Evolutionary conservation across 2,888 invertebrate species (phyloP).

Genomic region (Platycnemis pennipes): DNA sequence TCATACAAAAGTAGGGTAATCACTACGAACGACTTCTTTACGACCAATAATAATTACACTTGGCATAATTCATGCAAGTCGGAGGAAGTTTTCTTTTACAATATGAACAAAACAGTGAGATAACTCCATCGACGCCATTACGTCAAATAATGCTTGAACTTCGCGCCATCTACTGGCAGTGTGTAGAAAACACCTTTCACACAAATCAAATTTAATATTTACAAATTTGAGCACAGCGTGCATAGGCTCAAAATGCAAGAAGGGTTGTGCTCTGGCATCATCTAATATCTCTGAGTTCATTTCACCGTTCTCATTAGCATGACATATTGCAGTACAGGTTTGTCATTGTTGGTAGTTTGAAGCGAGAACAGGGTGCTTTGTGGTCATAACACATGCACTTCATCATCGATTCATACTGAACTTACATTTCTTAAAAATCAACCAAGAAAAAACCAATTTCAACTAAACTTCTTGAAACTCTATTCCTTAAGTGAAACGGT

Average conservation of each 20-base stretch:
- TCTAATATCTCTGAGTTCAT: too few relatives aligned
- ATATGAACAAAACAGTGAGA: slow-evolving; percentile 1
- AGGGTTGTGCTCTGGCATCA: not conserved
- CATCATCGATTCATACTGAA: too few relatives aligned
- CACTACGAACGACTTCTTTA: not conserved
- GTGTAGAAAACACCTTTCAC: slow-evolving; percentile 67
- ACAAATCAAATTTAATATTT: not conserved
- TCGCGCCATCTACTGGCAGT: slow-evolving; percentile 70
- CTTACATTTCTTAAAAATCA: too few relatives aligned
- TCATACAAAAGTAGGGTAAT: not conserved
- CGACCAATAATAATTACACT: not conserved
- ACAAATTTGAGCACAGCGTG: too few relatives aligned
- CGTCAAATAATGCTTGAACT: slow-evolving; percentile 57
- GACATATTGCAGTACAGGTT: too few relatives aligned
- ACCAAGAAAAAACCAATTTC: too few relatives aligned
- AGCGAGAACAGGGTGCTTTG: too few relatives aligned
- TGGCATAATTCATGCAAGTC: not conserved
- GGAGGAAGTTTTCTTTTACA: not conserved
- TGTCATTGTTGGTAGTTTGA: too few relatives aligned
- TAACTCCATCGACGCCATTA: slow-evolving; percentile 69
- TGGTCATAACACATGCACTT: too few relatives aligned
- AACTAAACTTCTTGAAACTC: too few relatives aligned
- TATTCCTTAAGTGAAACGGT: too few relatives aligned
- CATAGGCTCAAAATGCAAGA: not conserved
- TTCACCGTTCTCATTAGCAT: too few relatives aligned